phyloP scores from a whole-genome alignment of 1,140 invertebrate genomes.

The Drosophila novamexicana region DNA sequence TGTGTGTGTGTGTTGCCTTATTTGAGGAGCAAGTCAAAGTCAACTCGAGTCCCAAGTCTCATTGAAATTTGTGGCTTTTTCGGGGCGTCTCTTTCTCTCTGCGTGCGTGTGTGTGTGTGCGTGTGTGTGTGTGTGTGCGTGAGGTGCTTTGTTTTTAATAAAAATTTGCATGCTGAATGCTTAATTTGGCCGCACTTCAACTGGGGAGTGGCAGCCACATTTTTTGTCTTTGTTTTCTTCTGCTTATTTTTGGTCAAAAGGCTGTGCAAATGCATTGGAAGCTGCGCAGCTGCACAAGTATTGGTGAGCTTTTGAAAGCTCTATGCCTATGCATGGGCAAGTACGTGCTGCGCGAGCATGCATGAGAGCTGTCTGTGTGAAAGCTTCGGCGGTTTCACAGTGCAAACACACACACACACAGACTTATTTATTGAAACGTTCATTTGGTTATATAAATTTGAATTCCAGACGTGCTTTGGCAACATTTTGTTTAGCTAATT shows the following conservation, averaged over 20 bases:
- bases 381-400: neutral
- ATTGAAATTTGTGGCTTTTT: constrained; percentile 50
- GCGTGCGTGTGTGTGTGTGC: constrained; percentile 5
- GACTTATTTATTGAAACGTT: too few relatives aligned
- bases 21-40: constrained; percentile 67
- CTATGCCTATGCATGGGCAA: too few relatives aligned
- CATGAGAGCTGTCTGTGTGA: neutral
- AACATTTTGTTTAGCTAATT: constrained; percentile 16
- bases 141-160: constrained; percentile 71
- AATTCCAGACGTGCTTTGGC: neutral
- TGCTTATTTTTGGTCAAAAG: constrained; percentile 54
- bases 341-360: neutral
- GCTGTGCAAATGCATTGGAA: constrained; percentile 36
- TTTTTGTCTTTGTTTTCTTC: constrained; percentile 12
- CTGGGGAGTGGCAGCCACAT: constrained; percentile 14
- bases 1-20: constrained; percentile 41
- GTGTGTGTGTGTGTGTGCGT: constrained; percentile 25
- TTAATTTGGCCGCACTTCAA: constrained; percentile 55
- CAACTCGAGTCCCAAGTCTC: constrained; percentile 41
- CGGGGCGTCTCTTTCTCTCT: constrained; percentile 15
- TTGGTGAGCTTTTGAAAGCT: constrained; percentile 30
- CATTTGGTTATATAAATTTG: neutral
- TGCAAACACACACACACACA: too few relatives aligned
- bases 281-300: constrained; percentile 1
- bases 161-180: constrained; percentile 77